Evolutionary conservation across 2,888 invertebrate species (phyloP).

Genomic region (Eueremaeus valkanovi): DNA sequence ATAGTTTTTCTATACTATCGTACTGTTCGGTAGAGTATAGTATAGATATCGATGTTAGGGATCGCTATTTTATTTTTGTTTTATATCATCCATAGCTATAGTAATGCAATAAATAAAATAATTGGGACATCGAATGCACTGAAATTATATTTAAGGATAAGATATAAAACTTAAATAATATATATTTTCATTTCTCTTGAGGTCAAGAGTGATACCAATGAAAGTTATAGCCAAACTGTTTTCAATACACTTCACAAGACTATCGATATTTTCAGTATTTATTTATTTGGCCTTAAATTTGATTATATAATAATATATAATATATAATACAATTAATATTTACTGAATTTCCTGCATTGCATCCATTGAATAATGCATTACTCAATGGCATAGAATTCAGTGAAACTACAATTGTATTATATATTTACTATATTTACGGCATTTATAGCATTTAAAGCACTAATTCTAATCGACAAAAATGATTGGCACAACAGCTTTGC

Average conservation of each 20-base stretch:
- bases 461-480: neutral
- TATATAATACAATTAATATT: neutral
- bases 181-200: neutral
- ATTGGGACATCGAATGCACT: neutral
- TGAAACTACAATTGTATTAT: no score
- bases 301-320: neutral
- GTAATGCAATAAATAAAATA: constrained; percentile 3
- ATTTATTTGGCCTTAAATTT: neutral
- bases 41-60: neutral
- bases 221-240: neutral
- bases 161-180: neutral
- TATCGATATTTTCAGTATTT: neutral
- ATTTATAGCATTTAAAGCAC: no score
- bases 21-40: neutral
- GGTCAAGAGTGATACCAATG: constrained; percentile 8
- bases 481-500: neutral
- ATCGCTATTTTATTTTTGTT: neutral
- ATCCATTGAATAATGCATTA: neutral
- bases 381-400: no score
- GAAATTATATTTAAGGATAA: neutral
- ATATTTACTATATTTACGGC: no score
- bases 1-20: no score
- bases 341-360: neutral
- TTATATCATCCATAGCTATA: neutral
- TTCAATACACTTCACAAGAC: neutral